phyloP scores from a whole-genome alignment of 2,113 vertebrate genomes.

The Spizaetus ornatus region DNA sequence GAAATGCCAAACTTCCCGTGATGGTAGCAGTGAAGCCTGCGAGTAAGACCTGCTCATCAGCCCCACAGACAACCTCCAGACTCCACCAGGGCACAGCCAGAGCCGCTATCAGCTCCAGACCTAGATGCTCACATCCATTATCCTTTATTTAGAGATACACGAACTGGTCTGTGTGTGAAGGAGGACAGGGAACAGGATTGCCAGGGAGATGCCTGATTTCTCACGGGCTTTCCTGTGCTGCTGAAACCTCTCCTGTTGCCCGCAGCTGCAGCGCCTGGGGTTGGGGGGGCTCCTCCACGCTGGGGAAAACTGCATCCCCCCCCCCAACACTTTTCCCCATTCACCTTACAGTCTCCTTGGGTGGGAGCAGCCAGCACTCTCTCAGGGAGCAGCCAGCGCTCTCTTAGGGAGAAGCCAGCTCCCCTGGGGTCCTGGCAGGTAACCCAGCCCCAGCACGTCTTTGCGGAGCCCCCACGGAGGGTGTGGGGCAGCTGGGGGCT shows the following conservation, averaged over 20 bases:
- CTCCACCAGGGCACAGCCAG: background rate
- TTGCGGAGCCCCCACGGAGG: background rate
- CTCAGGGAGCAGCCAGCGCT: background rate
- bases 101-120: background rate
- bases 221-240: background rate
- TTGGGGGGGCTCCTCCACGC: background rate
- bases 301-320: background rate
- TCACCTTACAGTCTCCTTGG: background rate
- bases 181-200: background rate
- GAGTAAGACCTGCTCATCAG: background rate
- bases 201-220: background rate
- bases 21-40: fast-evolving
- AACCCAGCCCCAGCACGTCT: background rate
- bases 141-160: background rate
- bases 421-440: background rate
- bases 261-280: background rate
- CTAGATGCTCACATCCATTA: background rate
- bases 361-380: background rate
- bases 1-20: background rate
- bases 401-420: background rate
- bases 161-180: background rate
- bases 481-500: too few relatives aligned
- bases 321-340: background rate
- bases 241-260: background rate
- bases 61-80: background rate